Percentiles rank a stretch among this genome's conserved stretches.
These are phyloP conservation scores for Chymomyza caudatula DNA, from an alignment of 2,888 invertebrate genomes.

Conservation along the genomic window DNA sequence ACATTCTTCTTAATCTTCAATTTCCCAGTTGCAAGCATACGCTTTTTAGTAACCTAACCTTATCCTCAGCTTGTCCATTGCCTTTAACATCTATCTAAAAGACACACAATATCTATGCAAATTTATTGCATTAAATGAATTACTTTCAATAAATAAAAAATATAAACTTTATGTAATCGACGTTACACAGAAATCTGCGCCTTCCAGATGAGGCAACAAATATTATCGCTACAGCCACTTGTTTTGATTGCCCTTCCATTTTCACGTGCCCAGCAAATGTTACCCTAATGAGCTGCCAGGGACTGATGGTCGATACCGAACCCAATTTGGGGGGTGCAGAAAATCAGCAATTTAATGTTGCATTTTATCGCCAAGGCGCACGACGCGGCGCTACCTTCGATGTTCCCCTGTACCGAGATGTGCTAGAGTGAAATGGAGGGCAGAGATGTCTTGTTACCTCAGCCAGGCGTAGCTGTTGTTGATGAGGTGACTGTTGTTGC, in stretches of 20 bases:
- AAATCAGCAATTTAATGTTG: conserved; percentile 76
- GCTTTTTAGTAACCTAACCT: too few species aligned
- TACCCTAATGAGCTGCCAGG: conserved; percentile 63
- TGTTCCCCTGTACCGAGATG: neutral
- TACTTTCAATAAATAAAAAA: neutral
- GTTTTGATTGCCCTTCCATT: conserved; percentile 34
- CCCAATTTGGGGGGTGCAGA: conserved; percentile 7
- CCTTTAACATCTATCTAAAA: neutral
- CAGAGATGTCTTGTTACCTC: neutral
- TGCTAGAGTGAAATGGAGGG: neutral
- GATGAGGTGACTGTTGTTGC: conserved; percentile 46
- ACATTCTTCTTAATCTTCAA: too few species aligned
- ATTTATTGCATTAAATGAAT: neutral
- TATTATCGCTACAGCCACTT: conserved; percentile 35
- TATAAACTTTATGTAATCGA: neutral
- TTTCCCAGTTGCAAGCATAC: too few species aligned
- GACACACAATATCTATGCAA: neutral
- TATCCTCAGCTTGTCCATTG: neutral
- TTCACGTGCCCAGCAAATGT: conserved; percentile 29
- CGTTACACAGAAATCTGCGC: neutral
- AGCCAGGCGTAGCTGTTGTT: conserved; percentile 32
- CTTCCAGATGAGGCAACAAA: conserved; percentile 3
- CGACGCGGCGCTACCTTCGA: conserved; percentile 24
- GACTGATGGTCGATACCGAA: conserved; percentile 24
- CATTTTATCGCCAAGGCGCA: conserved; percentile 74